Base-by-base conservation (phyloP, 2,797 vertebrate species). In the Esox lucius region DNA sequence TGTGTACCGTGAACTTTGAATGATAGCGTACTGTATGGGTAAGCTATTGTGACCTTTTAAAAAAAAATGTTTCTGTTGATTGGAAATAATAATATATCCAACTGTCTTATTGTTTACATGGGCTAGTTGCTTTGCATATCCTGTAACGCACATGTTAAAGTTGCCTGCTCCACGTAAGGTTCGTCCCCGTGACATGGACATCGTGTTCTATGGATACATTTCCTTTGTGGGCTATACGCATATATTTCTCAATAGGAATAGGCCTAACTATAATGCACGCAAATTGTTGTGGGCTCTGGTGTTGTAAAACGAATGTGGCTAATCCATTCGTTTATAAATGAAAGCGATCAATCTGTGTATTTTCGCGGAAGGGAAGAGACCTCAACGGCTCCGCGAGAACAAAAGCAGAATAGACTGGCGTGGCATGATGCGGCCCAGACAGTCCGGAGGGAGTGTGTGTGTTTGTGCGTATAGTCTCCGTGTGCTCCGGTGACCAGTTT, bases 341-440 rank as follows among this genome's bases (percentile, higher is more conserved):
- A 69, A 48, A 16, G 9, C 12, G 26, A 53, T 53, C 26, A 28
- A 53, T 56, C 48, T 28, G 24, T 26, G 16, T 16, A 53, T 28
- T n/a, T 8, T 53, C 42, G 42, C 11, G 56, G 56, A 31, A 53
- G 48, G 16, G 16, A 31, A 28, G 46, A 26, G 9, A n/a, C 48
- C 26, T 35, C 9, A n/a, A 51, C 28, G 15, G 33, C 65, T 67
- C 31, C 6, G 13, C 46, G 3, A 66, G 83, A 75, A 86, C 83
- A 85, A 86, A 85, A 86, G 87, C 86, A 84, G 75, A 84, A 81
- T 85, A 87, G 89, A 88, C 88, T 89, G 86, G 86, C 81, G 84
- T 90, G 89, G 88, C 46, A 49, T 73, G 86, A 49, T 73, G 86
- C 81, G 78, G 77, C 72, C 78, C 5, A 82, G 71, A 68, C 79